Conservation (phyloP, 2,113 vertebrate species). For the Trinectes maculatus region DNA sequence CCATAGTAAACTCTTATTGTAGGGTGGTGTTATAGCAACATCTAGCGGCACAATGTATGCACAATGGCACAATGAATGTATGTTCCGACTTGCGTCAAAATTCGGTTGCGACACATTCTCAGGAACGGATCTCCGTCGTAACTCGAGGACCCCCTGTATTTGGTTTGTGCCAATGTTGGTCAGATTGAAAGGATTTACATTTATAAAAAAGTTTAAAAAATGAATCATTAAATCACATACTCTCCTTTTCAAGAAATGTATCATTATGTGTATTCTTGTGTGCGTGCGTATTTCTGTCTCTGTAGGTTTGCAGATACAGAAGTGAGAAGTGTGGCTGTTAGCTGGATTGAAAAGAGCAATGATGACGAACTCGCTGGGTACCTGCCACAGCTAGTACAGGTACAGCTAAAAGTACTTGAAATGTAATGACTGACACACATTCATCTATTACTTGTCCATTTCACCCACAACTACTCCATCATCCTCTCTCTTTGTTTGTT, state of each 20-base stretch:
- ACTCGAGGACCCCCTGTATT: no score
- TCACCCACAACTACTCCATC: background rate
- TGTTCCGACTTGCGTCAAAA: no score
- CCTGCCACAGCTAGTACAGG: slow-evolving; percentile 97
- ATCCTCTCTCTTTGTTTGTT: background rate
- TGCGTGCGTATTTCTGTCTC: background rate
- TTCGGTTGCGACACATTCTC: no score
- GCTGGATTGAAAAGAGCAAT: slow-evolving; percentile 91
- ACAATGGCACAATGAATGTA: no score
- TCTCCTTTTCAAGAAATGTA: background rate
- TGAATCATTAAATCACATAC: no score
- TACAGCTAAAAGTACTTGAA: slow-evolving; percentile 55
- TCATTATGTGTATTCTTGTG: background rate
- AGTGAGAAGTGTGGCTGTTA: slow-evolving; percentile 88
- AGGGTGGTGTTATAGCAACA: no score
- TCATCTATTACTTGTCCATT: background rate
- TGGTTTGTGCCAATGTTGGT: background rate
- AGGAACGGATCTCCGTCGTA: no score
- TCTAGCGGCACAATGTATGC: no score
- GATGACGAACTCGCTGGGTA: slow-evolving; percentile 95
- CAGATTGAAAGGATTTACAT: no score
- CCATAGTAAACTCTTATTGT: no score
- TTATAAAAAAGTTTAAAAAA: no score
- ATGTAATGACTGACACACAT: background rate
- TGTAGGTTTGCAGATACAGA: slow-evolving; percentile 94